Evolutionary conservation across 2,888 invertebrate species (phyloP).

Genomic region (Drosophila barbarae): DNA sequence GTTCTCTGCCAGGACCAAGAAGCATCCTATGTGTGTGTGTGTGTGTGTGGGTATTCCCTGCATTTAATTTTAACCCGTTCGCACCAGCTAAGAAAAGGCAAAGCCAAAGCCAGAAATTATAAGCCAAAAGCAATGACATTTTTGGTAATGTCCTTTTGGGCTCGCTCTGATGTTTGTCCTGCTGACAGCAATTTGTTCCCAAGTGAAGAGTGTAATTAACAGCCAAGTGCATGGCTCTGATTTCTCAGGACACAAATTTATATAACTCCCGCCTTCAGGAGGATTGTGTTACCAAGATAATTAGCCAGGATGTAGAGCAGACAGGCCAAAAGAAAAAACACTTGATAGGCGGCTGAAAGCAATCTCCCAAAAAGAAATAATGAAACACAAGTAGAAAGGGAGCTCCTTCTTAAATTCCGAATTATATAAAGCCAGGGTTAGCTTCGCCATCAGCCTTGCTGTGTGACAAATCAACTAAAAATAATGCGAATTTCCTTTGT

Average conservation of each 20-base stretch:
- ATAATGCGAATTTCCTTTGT: constrained; percentile 49
- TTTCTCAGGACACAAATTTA: constrained; percentile 36
- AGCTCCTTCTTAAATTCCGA: background rate
- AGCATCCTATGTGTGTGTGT: constrained; percentile 38
- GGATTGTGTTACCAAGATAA: background rate
- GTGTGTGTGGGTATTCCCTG: constrained; percentile 30
- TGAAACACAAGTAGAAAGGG: background rate
- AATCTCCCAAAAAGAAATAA: background rate
- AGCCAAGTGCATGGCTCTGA: constrained; percentile 35
- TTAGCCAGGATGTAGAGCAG: background rate
- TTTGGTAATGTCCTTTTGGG: background rate
- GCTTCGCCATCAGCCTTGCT: background rate
- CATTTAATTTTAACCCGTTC: constrained; percentile 66
- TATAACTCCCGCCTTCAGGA: constrained; percentile 25
- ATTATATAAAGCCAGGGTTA: background rate
- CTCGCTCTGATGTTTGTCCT: constrained; percentile 32
- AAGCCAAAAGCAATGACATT: constrained; percentile 40
- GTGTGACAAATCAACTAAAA: constrained; percentile 40
- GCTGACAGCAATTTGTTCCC: constrained; percentile 32
- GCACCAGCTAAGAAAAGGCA: constrained; percentile 61
- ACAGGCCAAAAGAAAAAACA: background rate
- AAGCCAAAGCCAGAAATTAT: constrained; percentile 55
- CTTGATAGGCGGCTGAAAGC: background rate
- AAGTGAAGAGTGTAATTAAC: constrained; percentile 32
- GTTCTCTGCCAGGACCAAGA: constrained; percentile 48